Conservation (phyloP, 2,113 vertebrate species). For the Anhinga anhinga region DNA sequence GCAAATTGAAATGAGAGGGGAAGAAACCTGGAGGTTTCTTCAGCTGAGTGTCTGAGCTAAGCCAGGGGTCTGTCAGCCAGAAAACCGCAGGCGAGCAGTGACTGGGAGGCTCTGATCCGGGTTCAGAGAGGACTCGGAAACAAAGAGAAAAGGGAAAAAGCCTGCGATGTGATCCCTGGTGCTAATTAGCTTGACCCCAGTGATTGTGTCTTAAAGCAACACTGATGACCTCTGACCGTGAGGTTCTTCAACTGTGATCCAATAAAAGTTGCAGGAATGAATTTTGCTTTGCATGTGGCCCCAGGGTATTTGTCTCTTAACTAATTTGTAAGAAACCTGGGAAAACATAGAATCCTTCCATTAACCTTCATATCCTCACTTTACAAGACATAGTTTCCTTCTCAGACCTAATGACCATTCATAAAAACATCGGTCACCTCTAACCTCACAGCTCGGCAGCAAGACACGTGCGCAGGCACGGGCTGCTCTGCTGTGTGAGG, state of each 20-base stretch:
- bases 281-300: conserved; percentile 17
- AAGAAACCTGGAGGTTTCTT: background rate
- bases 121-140: background rate
- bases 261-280: conserved; percentile 1
- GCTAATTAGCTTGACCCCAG: conserved; percentile 58
- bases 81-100: background rate
- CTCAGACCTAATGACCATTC: background rate
- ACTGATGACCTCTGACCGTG: background rate
- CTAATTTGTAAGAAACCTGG: conserved; percentile 11
- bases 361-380: background rate
- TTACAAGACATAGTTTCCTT: conserved; percentile 1
- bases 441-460: background rate
- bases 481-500: background rate
- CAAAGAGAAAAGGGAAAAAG: conserved; percentile 31
- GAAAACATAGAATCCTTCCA: background rate
- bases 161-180: background rate
- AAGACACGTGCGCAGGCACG: background rate
- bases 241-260: conserved; percentile 29
- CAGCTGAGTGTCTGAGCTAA: background rate
- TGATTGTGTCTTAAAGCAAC: conserved; percentile 46
- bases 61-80: background rate
- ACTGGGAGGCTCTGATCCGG: background rate
- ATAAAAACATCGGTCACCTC: background rate
- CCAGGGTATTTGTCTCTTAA: background rate
- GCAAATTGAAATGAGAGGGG: background rate